Conservation (phyloP, 2,888 invertebrate genomes). For the Leptopilina syphax region DNA sequence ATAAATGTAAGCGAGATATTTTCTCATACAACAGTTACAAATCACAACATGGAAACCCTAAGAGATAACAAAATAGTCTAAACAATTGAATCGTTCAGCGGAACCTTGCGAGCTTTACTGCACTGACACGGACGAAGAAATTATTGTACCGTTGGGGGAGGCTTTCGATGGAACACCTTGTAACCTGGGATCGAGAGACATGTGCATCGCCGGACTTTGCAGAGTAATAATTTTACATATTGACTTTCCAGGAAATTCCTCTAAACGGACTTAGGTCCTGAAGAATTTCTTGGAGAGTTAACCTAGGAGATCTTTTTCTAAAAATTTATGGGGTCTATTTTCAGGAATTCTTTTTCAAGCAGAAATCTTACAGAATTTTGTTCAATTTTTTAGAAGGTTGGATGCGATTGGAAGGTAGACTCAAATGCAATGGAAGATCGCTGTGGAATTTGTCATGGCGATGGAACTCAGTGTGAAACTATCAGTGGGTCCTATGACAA, state of each 20-base stretch:
- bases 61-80: slow-evolving; percentile 27
- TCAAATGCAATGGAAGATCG: slow-evolving; percentile 82
- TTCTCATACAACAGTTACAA: slow-evolving; percentile 33
- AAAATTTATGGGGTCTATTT: too few species aligned
- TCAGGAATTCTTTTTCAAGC: too few species aligned
- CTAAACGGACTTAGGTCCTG: too few species aligned
- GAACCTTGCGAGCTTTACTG: slow-evolving; percentile 82
- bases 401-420: slow-evolving; percentile 83
- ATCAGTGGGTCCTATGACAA: slow-evolving; percentile 79
- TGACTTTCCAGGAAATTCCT: too few species aligned
- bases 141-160: slow-evolving; percentile 80
- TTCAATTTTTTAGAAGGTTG: slow-evolving; percentile 78
- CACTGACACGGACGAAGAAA: slow-evolving; percentile 79
- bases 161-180: slow-evolving; percentile 83
- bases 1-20: slow-evolving; percentile 80
- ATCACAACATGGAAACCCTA: slow-evolving; percentile 18
- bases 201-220: slow-evolving; percentile 83
- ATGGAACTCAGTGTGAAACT: slow-evolving; percentile 82
- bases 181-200: slow-evolving; percentile 80
- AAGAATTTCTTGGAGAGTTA: too few species aligned
- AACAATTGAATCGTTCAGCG: slow-evolving; percentile 64
- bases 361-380: too few species aligned
- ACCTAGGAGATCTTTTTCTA: too few species aligned
- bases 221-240: slow-evolving; percentile 76
- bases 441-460: slow-evolving; percentile 84